phyloP scores from a whole-genome alignment of 2,888 invertebrate genomes.

The Eupithecia subfuscata region DNA sequence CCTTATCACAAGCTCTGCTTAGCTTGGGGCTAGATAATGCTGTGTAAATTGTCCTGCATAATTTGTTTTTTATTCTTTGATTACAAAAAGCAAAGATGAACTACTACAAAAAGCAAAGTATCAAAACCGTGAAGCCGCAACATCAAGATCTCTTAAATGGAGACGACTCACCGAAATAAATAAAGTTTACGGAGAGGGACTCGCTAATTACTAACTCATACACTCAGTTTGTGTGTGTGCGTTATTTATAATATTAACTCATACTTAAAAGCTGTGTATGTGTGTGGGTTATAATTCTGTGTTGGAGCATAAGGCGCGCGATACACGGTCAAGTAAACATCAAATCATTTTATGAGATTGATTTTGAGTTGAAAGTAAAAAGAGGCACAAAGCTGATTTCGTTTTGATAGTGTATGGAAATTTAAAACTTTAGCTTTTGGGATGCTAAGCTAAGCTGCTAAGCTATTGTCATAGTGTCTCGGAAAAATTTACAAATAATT shows the following conservation, averaged over 20 bases:
- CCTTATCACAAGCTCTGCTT: too few relatives aligned
- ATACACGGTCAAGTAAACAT: slow-evolving; percentile 17
- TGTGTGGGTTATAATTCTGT: slow-evolving; percentile 25
- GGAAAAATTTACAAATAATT: not conserved
- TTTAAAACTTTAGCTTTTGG: not conserved
- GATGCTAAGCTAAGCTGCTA: too few relatives aligned
- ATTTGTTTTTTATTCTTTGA: too few relatives aligned
- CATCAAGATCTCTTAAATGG: slow-evolving; percentile 65
- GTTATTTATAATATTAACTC: slow-evolving; percentile 11
- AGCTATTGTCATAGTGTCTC: not conserved
- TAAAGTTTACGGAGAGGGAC: slow-evolving; percentile 70
- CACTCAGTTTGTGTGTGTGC: slow-evolving; percentile 41
- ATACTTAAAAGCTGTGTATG: slow-evolving; percentile 8
- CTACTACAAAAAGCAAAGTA: slow-evolving; percentile 45
- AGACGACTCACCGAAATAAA: slow-evolving; percentile 76
- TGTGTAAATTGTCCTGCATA: too few relatives aligned
- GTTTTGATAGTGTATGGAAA: not conserved
- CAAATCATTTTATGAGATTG: not conserved
- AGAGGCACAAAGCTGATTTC: not conserved
- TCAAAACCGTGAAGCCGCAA: slow-evolving; percentile 51
- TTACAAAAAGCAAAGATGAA: too few relatives aligned
- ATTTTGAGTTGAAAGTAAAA: not conserved
- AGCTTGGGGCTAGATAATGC: too few relatives aligned
- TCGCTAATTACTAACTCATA: slow-evolving; percentile 70
- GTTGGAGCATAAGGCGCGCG: slow-evolving; percentile 12